phyloP scores from a whole-genome alignment of 1,140 invertebrate genomes.

The Nixonia krombeini region DNA sequence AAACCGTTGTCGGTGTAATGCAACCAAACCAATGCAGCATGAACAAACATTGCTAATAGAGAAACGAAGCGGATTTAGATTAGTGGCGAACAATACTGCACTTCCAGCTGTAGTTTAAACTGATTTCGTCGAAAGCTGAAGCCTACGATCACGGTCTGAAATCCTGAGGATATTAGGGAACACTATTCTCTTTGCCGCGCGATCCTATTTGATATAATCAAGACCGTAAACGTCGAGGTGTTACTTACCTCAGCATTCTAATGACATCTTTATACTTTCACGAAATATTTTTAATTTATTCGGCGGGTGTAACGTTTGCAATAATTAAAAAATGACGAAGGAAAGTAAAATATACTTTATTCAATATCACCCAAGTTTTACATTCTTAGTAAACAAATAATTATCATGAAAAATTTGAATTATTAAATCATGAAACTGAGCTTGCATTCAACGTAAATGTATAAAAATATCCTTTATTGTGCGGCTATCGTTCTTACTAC shows the following conservation, averaged over 20 bases:
- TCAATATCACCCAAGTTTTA: no score
- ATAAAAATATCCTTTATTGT: no score
- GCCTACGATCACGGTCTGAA: slow-evolving; percentile 50
- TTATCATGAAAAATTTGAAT: no score
- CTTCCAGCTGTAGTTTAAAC: slow-evolving; percentile 62
- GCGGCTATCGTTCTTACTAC: no score
- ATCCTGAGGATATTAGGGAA: slow-evolving; percentile 43
- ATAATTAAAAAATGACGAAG: no score
- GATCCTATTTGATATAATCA: slow-evolving; percentile 32
- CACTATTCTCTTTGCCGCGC: slow-evolving; percentile 33
- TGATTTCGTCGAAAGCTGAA: slow-evolving; percentile 58
- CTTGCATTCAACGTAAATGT: no score
- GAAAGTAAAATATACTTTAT: no score
- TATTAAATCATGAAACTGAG: no score
- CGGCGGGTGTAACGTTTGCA: no score
- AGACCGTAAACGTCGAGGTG: slow-evolving; percentile 17
- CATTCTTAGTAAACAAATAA: no score
- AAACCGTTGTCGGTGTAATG: slow-evolving; percentile 18
- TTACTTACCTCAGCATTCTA: slow-evolving; percentile 37
- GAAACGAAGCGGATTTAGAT: slow-evolving; percentile 56
- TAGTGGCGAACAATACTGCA: slow-evolving; percentile 62
- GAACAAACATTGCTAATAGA: slow-evolving; percentile 57
- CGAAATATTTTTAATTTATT: no score
- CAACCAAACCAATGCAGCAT: slow-evolving; percentile 46
- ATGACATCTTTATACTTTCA: slow-evolving; percentile 18